Percentiles rank a stretch among this genome's conserved stretches.
phyloP scores from a whole-genome alignment of 2,113 vertebrate species.

The Antigone vipio region DNA sequence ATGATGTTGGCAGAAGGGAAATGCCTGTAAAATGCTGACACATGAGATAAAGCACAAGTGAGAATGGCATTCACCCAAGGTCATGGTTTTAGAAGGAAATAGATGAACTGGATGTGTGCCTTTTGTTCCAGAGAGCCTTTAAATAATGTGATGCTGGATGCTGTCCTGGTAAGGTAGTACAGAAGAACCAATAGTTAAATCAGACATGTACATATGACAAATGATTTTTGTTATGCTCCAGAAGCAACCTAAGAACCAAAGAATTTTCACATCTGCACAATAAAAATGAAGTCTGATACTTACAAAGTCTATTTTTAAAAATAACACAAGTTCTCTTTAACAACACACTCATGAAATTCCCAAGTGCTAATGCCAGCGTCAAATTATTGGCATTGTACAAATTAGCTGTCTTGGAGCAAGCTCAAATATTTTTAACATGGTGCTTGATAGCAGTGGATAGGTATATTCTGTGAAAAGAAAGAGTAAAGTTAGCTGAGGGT shows the following conservation, averaged over 20 bases:
- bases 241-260: not conserved
- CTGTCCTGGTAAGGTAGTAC: not conserved
- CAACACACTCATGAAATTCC: not conserved
- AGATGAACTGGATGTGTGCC: not conserved
- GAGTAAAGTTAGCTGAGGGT: not conserved
- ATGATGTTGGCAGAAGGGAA: not conserved
- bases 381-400: not conserved
- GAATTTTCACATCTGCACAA: not conserved
- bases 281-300: not conserved
- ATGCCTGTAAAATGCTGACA: slow-evolving; percentile 9
- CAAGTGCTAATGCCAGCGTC: not conserved
- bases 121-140: slow-evolving; percentile 12
- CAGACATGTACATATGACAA: not conserved
- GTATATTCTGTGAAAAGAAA: not conserved
- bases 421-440: not conserved
- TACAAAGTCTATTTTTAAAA: not conserved
- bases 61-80: not conserved
- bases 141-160: not conserved
- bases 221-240: not conserved
- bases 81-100: not conserved
- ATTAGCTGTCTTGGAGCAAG: not conserved
- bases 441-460: not conserved
- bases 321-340: not conserved
- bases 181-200: not conserved
- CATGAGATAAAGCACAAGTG: not conserved